Conservation (phyloP, 2,888 invertebrate genomes). For the Heteromyza rotundicornis region DNA sequence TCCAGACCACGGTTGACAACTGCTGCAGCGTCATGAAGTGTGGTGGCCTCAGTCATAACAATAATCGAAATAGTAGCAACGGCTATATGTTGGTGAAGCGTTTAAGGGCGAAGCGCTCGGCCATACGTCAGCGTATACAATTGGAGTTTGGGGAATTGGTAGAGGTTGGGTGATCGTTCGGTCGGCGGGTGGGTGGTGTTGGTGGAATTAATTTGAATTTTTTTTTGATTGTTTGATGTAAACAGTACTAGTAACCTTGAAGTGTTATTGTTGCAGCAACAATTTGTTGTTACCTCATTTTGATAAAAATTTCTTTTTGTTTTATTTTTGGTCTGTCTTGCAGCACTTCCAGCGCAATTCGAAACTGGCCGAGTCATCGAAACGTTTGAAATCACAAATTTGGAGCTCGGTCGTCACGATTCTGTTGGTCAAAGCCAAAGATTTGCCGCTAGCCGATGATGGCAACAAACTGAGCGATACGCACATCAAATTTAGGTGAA, state of each 20-base stretch:
- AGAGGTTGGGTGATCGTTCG: constrained; percentile 39
- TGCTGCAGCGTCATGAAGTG: constrained; percentile 13
- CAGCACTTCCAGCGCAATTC: constrained; percentile 82
- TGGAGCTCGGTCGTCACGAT: constrained; percentile 98
- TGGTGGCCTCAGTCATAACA: not conserved
- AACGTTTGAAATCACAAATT: constrained; percentile 88
- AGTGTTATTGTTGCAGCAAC: constrained; percentile 4
- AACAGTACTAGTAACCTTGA: constrained; percentile 23
- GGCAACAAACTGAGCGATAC: constrained; percentile 85
- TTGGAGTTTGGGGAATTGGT: constrained; percentile 41
- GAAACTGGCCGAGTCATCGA: constrained; percentile 79
- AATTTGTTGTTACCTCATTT: constrained; percentile 14
- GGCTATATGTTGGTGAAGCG: constrained; percentile 45
- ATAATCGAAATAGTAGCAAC: constrained; percentile 14
- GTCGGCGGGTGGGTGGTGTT: no score
- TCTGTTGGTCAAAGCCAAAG: constrained; percentile 93
- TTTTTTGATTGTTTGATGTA: no score
- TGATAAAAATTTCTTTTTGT: constrained; percentile 9
- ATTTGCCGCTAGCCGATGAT: constrained; percentile 87
- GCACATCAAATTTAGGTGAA: constrained; percentile 92
- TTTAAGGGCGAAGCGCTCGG: constrained; percentile 41
- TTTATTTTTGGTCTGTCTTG: constrained; percentile 24
- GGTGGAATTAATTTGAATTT: no score
- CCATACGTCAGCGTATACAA: constrained; percentile 41
- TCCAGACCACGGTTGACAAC: not conserved